Conservation (phyloP, 2,888 invertebrate genomes). For the Frankliniella fusca region DNA sequence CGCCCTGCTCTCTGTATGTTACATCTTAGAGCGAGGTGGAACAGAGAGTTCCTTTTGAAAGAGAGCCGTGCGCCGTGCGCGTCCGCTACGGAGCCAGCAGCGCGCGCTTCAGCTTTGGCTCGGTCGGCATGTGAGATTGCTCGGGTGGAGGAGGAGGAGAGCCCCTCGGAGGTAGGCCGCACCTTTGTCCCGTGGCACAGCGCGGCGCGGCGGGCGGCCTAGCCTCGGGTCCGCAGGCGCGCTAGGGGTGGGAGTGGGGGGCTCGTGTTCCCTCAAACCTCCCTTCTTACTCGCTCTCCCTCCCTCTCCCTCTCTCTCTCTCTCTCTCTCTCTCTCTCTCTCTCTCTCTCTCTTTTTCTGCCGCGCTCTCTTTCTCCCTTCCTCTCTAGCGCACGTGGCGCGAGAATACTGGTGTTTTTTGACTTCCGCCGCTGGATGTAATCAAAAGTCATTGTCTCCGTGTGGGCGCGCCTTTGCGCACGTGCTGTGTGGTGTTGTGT, state of each 20-base stretch:
- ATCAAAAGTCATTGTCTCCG: background rate
- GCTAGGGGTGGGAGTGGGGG: background rate
- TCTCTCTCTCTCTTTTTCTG: background rate
- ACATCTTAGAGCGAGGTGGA: too few relatives aligned
- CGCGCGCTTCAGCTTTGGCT: too few relatives aligned
- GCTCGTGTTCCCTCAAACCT: too few relatives aligned
- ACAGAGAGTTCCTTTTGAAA: too few relatives aligned
- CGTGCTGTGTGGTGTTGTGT: slow-evolving; percentile 15
- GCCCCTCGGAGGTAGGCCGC: background rate
- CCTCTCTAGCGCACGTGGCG: background rate
- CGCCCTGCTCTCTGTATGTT: too few relatives aligned
- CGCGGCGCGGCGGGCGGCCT: background rate
- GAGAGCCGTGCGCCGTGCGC: too few relatives aligned
- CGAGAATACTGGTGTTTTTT: background rate
- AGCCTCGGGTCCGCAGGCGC: background rate
- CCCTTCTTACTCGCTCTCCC: too few relatives aligned
- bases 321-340: too few relatives aligned
- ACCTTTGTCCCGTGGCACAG: background rate
- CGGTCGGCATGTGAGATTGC: too few relatives aligned
- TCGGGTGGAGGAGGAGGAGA: background rate
- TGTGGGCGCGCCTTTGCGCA: background rate
- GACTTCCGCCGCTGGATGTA: background rate
- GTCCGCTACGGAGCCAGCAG: too few relatives aligned
- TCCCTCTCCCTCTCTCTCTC: too few relatives aligned
- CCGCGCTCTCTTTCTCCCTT: background rate